Evolutionary conservation across 2,888 invertebrate genomes (phyloP), one percentile per base, ranked within the genome.

Genomic region (Lagria hirta): DNA sequence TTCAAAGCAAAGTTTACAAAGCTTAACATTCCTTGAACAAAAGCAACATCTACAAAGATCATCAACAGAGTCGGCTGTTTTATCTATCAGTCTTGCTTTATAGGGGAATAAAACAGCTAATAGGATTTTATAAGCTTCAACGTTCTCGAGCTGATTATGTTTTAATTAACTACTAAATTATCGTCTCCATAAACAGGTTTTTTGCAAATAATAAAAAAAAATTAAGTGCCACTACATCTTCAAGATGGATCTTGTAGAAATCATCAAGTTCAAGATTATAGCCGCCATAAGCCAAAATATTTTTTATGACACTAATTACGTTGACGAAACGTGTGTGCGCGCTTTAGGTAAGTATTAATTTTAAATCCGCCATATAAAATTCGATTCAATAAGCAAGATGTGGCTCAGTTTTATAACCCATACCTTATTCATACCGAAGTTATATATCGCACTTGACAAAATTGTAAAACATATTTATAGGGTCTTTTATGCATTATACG

Each of bases 381-480:
- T 54, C 56, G 57, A 57, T 59, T 58, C 53, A 45, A 53, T 52
- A 54, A 55, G 54, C 55, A 52, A 54, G 50, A 54, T 52, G 58
- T 53, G 52, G 50, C 49, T 60, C 24, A 26, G 33, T 24, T 64
- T 64, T 62, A 64, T 58, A 60, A 59, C 60, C 56, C 57, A 64
- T 62, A 61, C 62, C 59, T 63, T 65, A 66, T 65, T 64, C 63
- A 62, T 64, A 54, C 50, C 48, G 38, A 41, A 56, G 60, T 62
- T 62, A 65, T n/a, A n/a, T 62, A 60, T 59, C 58, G 56, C 54
- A 68, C 67, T 69, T 65, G 67, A 64, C 67, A 61, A 67, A 69
- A 69, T 68, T 67, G 68, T 68, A 66, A 68, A 68, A 68, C 66
- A 65, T 68, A 67, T 68, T 67, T 68, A 67, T 62, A 60, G 54